phyloP scores from a whole-genome alignment of 2,888 invertebrate species.

The Brachypalpus laphriformis region DNA sequence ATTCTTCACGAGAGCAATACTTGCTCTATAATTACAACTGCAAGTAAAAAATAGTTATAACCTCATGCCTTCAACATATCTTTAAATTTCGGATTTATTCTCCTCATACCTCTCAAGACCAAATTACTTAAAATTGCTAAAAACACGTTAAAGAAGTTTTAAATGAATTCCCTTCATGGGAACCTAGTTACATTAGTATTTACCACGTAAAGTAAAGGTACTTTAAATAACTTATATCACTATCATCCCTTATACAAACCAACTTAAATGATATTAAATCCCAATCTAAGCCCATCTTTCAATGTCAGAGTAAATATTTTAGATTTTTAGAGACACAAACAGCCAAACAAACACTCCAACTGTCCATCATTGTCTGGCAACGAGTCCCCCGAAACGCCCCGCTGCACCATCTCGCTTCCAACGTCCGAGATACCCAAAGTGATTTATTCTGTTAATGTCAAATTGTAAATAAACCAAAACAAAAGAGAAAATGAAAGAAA shows the following conservation, averaged over 20 bases:
- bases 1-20: too few relatives aligned
- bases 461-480: conserved; percentile 41
- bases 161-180: too few relatives aligned
- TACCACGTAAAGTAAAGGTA: neutral
- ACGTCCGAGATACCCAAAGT: conserved; percentile 35
- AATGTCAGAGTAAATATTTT: conserved; percentile 18
- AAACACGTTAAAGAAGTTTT: too few relatives aligned
- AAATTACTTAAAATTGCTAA: too few relatives aligned
- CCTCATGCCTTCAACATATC: too few relatives aligned
- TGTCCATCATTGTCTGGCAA: conserved; percentile 36
- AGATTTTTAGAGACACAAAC: neutral
- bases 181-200: neutral
- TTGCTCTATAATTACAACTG: too few relatives aligned
- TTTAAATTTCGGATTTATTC: too few relatives aligned
- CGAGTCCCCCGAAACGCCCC: neutral
- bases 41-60: too few relatives aligned
- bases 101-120: too few relatives aligned
- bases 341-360: conserved; percentile 20
- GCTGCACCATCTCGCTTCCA: neutral
- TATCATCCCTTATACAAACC: neutral
- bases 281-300: conserved; percentile 1
- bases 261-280: neutral
- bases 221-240: neutral
- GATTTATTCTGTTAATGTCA: conserved; percentile 66
- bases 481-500: conserved; percentile 1